Evolutionary conservation across 1,140 invertebrate species (phyloP).

Genomic region (Aphidius ervi): DNA sequence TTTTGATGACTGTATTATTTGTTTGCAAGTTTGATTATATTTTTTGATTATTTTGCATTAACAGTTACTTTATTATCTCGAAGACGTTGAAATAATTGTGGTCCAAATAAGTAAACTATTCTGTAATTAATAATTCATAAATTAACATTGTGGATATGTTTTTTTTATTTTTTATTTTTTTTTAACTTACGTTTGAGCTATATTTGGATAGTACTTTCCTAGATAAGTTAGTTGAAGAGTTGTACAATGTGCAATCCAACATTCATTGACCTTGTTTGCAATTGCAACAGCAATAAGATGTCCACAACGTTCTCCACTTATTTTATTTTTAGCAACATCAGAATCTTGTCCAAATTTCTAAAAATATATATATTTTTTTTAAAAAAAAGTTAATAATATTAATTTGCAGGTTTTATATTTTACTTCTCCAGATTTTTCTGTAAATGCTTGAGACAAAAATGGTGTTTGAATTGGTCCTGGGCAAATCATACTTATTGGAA

Average conservation of each 20-base stretch:
- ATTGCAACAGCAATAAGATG: slow-evolving; percentile 69
- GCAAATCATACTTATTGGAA: slow-evolving; percentile 69
- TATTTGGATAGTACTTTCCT: slow-evolving; percentile 61
- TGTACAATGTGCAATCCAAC: slow-evolving; percentile 69
- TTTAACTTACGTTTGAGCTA: slow-evolving; percentile 56
- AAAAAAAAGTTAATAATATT: slow-evolving; percentile 13
- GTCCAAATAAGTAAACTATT: slow-evolving; percentile 40
- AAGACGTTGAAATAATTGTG: slow-evolving; percentile 37
- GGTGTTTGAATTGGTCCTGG: slow-evolving; percentile 74
- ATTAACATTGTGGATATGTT: not conserved
- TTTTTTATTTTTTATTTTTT: not conserved
- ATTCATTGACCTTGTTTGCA: slow-evolving; percentile 71
- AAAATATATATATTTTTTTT: slow-evolving; percentile 20
- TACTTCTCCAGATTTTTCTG: slow-evolving; percentile 61
- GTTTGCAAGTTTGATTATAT: not conserved
- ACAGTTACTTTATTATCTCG: slow-evolving; percentile 42
- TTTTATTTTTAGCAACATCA: slow-evolving; percentile 57
- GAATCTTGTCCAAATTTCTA: slow-evolving; percentile 57
- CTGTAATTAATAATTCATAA: slow-evolving; percentile 38
- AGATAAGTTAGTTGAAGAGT: slow-evolving; percentile 63
- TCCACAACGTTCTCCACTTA: slow-evolving; percentile 70
- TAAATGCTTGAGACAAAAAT: slow-evolving; percentile 69
- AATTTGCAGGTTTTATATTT: slow-evolving; percentile 5
- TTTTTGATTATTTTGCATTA: slow-evolving; percentile 14
- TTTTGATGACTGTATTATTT: not conserved